These are phyloP conservation scores for Tetheella fluctuosa DNA, from an alignment of 2,888 invertebrate species.

Conservation along the genomic window DNA sequence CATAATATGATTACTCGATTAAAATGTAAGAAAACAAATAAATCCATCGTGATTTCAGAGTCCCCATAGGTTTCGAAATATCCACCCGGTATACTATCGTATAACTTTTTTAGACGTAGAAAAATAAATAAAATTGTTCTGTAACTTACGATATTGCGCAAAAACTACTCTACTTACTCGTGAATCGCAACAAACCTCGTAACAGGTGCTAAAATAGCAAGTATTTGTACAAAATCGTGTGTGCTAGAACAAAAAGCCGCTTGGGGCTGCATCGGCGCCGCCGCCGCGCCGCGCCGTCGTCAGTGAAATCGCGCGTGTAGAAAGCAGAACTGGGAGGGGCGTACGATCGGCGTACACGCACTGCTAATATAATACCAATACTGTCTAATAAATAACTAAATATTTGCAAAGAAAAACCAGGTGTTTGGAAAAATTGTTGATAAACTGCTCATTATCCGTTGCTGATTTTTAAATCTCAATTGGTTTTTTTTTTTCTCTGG, in stretches of 20 bases:
- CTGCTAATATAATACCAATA: slow-evolving; percentile 50
- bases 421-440: no score
- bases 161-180: slow-evolving; percentile 8
- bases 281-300: slow-evolving; percentile 19
- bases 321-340: slow-evolving; percentile 81
- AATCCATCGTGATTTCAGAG: no score
- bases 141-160: background rate
- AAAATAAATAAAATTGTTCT: background rate
- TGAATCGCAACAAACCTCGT: slow-evolving; percentile 29
- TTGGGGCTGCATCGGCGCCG: slow-evolving; percentile 43
- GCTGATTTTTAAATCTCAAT: background rate
- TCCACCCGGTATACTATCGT: no score
- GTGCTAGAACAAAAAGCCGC: slow-evolving; percentile 59
- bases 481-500: background rate
- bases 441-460: background rate
- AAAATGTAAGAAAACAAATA: no score
- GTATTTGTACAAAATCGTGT: slow-evolving; percentile 74
- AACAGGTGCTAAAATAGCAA: slow-evolving; percentile 57
- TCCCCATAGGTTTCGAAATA: no score
- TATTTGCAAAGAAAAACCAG: background rate
- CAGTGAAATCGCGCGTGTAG: slow-evolving; percentile 83
- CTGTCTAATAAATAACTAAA: slow-evolving; percentile 10
- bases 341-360: slow-evolving; percentile 55
- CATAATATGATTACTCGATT: no score
- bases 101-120: background rate